These are phyloP conservation scores for Esox niger DNA, from an alignment of 2,113 vertebrate species.

Conservation along the genomic window DNA sequence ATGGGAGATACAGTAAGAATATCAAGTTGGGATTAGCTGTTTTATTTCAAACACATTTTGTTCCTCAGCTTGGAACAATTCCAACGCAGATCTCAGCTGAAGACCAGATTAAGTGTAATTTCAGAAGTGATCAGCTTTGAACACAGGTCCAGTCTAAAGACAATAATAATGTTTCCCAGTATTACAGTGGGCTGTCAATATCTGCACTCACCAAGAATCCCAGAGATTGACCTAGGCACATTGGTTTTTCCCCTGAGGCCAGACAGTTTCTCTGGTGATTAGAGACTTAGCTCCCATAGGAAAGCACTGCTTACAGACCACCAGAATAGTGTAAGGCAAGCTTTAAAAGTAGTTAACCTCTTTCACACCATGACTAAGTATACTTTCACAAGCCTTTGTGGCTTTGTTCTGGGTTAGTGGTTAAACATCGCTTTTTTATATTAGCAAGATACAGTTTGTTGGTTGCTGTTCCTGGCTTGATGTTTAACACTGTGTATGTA, in stretches of 20 bases:
- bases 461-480: no score
- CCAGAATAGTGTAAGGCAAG: neutral
- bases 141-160: neutral
- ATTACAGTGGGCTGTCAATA: constrained; percentile 23
- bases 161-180: neutral
- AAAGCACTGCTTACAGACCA: constrained; percentile 33
- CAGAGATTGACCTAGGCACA: neutral
- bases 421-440: no score
- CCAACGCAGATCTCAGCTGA: neutral
- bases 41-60: neutral
- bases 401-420: no score
- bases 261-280: constrained; percentile 42
- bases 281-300: constrained; percentile 35
- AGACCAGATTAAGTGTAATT: neutral
- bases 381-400: neutral
- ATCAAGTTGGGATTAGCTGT: constrained; percentile 8
- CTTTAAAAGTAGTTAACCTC: constrained; percentile 28
- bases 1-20: neutral
- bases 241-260: neutral
- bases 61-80: neutral
- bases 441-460: no score
- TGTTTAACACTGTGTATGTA: no score
- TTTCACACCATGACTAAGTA: constrained; percentile 12
- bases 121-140: neutral
- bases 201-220: constrained; percentile 7